Evolutionary conservation across 2,888 invertebrate species (phyloP).

Genomic region (Xylota segnis): DNA sequence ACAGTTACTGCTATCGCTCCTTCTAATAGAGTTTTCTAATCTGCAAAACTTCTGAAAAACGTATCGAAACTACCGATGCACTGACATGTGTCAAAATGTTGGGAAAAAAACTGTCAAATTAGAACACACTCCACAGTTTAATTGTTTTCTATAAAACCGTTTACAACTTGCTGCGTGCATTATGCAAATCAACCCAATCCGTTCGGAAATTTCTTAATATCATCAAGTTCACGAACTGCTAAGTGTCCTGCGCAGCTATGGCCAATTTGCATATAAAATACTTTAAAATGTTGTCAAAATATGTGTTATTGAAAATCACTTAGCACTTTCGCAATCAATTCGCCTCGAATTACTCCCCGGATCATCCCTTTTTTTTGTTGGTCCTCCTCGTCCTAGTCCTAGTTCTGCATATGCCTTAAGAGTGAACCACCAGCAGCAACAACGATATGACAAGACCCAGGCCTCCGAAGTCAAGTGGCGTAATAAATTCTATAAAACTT

Average conservation of each 20-base stretch:
- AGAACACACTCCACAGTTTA: background rate
- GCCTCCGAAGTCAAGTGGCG: constrained; percentile 83
- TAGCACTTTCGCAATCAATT: constrained; percentile 69
- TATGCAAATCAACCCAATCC: constrained; percentile 39
- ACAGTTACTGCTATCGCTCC: no score
- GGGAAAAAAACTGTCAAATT: no score
- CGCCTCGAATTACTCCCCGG: constrained; percentile 20
- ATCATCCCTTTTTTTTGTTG: constrained; percentile 35
- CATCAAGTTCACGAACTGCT: constrained; percentile 11
- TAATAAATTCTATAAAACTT: constrained; percentile 84
- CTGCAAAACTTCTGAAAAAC: no score
- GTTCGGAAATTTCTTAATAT: constrained; percentile 19
- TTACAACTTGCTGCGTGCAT: background rate
- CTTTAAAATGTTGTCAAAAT: constrained; percentile 79
- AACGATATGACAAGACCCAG: constrained; percentile 25
- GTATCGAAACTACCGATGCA: no score
- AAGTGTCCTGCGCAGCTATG: constrained; percentile 9
- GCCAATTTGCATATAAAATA: constrained; percentile 84
- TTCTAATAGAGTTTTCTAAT: no score
- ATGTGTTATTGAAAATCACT: constrained; percentile 77
- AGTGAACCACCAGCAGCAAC: background rate
- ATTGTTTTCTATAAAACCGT: background rate
- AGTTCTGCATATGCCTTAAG: constrained; percentile 2
- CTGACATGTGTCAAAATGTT: no score
- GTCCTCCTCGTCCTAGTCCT: no score